Base-by-base conservation (phyloP, 2,888 invertebrate genomes). In the Lithophane socia region DNA sequence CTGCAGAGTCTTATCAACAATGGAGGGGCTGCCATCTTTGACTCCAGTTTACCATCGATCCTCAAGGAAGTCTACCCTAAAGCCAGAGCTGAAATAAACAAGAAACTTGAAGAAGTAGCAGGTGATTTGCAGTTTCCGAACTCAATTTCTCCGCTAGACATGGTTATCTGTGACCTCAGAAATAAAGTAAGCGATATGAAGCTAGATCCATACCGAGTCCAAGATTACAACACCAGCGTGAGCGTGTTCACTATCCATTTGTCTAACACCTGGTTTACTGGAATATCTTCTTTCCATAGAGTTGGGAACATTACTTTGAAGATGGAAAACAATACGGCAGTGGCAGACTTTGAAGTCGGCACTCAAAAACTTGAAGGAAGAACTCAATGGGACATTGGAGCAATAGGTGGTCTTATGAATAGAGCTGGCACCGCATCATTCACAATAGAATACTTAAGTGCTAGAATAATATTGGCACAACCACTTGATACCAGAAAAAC, bases 101-200 rank as follows among this genome's bases (percentile, higher is more conserved):
- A 97, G 7, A 97, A 98, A 91, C 97, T 99, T 56, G 97, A 97
- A 49, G 97, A 98, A 86, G 91, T 98, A 24, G 97, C 98, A 16
- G 97, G 97, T 0, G 97, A 97, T 76, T 97, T 98, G 88, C 97
- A 97, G 76, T 98, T 99, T 90, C 98, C 98, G 0, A 98, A 98
- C 92, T 98, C 98, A 0, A 98, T 99, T 88, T 98, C 98, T 29
- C 98, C 99, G 0, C 96, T 99, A 79, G 99, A 99, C 91, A 98
- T 98, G 97, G 97, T 98, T 3, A 97, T 99, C 65, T 97, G 98
- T 0, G 98, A 98, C 89, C 97, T 97, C 0, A 97, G 98, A n/a
- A 98, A 97, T 85, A 97, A 97, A 90, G 97, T 99, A 3, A 94
- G 96, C 44, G 94, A 94, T 12, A 96, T 97, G 94, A 97, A 97